phyloP scores from a whole-genome alignment of 2,797 vertebrate species.

The Botia kubotai region DNA sequence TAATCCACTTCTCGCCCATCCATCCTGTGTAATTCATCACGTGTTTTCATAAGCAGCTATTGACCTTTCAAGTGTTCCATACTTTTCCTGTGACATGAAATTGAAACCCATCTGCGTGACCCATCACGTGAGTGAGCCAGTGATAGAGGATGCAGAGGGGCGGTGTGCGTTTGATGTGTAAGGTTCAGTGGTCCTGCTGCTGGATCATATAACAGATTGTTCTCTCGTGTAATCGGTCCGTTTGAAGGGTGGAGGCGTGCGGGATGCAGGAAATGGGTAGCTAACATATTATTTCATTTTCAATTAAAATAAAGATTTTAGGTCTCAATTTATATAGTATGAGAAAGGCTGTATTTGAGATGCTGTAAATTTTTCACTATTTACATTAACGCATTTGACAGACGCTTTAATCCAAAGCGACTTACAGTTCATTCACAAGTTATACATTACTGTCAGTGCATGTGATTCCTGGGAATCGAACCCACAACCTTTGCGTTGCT shows the following conservation, averaged over 20 bases:
- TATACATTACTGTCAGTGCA: no score
- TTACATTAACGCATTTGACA: no score
- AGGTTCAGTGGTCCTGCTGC: constrained; percentile 14
- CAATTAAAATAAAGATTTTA: neutral
- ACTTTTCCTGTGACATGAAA: constrained; percentile 28
- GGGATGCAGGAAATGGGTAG: neutral
- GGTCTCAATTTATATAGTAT: neutral
- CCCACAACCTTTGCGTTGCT: no score
- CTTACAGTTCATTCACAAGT: no score
- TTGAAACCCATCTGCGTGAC: constrained; percentile 30
- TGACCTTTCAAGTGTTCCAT: constrained; percentile 29
- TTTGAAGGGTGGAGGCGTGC: neutral
- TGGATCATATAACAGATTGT: constrained; percentile 29
- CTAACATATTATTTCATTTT: neutral
- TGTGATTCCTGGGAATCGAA: no score
- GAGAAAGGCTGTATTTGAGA: neutral
- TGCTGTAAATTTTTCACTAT: neutral
- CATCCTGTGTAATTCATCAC: constrained; percentile 4
- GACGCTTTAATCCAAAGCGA: no score
- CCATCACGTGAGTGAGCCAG: constrained; percentile 1
- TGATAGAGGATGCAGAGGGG: neutral
- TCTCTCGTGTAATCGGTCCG: constrained; percentile 9
- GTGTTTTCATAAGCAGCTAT: constrained; percentile 40
- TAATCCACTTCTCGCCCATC: constrained; percentile 62
- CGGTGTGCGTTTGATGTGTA: neutral